Percentiles rank a stretch among this genome's conserved stretches.
Evolutionary conservation across 2,113 vertebrate genomes (phyloP).

Genomic region (Datnioides undecimradiatus): DNA sequence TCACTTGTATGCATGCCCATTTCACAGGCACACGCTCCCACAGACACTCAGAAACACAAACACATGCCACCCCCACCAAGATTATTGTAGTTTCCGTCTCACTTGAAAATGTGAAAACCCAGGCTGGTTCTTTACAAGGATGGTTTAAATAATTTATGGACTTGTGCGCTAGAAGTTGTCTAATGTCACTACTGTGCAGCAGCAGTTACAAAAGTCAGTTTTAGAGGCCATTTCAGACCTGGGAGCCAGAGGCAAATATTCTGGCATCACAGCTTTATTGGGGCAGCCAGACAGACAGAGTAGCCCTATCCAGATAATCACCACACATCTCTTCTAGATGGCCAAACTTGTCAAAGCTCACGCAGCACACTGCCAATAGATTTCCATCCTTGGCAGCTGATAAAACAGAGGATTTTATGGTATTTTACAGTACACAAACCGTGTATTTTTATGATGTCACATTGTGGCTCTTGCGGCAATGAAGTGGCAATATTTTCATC

Average conservation of each 20-base stretch:
- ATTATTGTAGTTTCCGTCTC: slow-evolving; percentile 44
- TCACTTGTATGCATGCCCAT: slow-evolving; percentile 70
- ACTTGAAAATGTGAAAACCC: slow-evolving; percentile 34
- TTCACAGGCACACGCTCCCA: slow-evolving; percentile 63
- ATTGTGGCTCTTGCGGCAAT: slow-evolving; percentile 38
- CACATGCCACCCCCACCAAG: slow-evolving; percentile 47
- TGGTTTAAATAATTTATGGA: slow-evolving; percentile 47
- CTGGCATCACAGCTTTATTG: slow-evolving; percentile 69
- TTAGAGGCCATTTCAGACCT: slow-evolving; percentile 65
- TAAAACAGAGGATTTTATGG: slow-evolving; percentile 71
- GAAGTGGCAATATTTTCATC: slow-evolving; percentile 48
- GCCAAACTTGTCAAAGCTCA: slow-evolving; percentile 76
- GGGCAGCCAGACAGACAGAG: slow-evolving; percentile 74
- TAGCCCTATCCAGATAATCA: slow-evolving; percentile 77
- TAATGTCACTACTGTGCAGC: slow-evolving; percentile 50
- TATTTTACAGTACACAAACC: slow-evolving; percentile 60
- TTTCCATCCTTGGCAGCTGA: slow-evolving; percentile 74
- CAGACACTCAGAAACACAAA: slow-evolving; percentile 60
- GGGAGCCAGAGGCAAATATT: slow-evolving; percentile 68
- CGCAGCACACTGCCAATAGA: slow-evolving; percentile 67
- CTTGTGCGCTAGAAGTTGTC: slow-evolving; percentile 46
- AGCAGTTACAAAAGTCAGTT: slow-evolving; percentile 64
- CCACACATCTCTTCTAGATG: slow-evolving; percentile 76
- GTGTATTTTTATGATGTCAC: slow-evolving; percentile 60
- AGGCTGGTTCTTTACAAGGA: slow-evolving; percentile 35